Evolutionary conservation across 1,140 invertebrate genomes (phyloP).

Genomic region (Archivesica marissinica): DNA sequence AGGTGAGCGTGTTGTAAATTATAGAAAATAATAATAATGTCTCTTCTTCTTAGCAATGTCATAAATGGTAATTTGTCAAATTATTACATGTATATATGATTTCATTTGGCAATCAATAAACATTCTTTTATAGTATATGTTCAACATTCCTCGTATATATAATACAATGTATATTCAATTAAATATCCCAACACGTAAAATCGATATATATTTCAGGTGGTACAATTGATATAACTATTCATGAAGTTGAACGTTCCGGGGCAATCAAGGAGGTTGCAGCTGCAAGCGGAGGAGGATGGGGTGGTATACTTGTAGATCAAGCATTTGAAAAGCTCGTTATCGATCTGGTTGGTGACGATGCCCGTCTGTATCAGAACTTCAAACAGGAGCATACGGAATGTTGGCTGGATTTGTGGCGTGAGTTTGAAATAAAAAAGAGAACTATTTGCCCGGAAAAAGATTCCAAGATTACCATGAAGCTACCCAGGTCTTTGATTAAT

Average conservation of each 20-base stretch:
- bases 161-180: background rate
- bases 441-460: background rate
- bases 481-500: background rate
- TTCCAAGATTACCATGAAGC: background rate
- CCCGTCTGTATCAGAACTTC: slow-evolving; percentile 13
- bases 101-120: background rate
- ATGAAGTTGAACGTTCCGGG: background rate
- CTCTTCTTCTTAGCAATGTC: background rate
- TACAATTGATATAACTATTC: slow-evolving; percentile 32
- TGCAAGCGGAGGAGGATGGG: slow-evolving; percentile 16
- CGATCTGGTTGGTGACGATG: background rate
- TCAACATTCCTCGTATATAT: background rate
- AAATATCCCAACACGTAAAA: background rate
- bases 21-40: background rate
- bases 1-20: background rate
- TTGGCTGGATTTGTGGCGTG: background rate
- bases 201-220: slow-evolving; percentile 9
- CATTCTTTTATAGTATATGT: background rate
- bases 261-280: background rate
- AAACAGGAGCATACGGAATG: background rate
- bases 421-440: slow-evolving; percentile 32
- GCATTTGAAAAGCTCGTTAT: slow-evolving; percentile 9
- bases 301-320: slow-evolving; percentile 23
- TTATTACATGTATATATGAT: background rate
- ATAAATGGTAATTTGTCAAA: background rate